These are phyloP conservation scores for Leptopilina boulardi DNA, from an alignment of 1,140 invertebrate species.

Conservation along the genomic window DNA sequence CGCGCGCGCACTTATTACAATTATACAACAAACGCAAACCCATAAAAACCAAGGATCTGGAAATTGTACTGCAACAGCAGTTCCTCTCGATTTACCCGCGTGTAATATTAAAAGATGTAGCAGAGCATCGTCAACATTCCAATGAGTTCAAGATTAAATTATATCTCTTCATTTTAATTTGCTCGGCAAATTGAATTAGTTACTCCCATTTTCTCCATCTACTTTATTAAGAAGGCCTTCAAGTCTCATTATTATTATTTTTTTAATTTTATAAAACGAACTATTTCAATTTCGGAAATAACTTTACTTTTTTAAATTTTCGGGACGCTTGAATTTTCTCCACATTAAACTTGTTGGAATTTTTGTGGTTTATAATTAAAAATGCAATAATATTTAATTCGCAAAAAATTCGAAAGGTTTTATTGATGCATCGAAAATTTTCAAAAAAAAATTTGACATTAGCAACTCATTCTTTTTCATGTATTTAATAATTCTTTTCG, in stretches of 20 bases:
- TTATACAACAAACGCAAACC: not conserved
- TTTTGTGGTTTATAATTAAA: too few relatives aligned
- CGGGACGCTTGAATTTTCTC: too few relatives aligned
- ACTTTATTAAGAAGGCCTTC: not conserved
- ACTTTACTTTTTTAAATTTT: too few relatives aligned
- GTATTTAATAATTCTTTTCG: too few relatives aligned
- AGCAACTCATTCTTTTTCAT: too few relatives aligned
- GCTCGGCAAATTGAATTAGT: not conserved
- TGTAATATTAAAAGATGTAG: not conserved
- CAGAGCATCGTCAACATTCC: constrained; percentile 1
- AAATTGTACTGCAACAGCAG: not conserved
- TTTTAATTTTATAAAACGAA: not conserved
- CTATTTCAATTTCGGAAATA: too few relatives aligned
- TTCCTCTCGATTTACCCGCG: not conserved
- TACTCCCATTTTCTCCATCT: not conserved
- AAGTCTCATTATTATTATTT: too few relatives aligned
- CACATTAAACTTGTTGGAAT: too few relatives aligned
- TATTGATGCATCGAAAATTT: too few relatives aligned
- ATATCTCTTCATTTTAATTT: not conserved
- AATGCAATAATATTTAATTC: too few relatives aligned
- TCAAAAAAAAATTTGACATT: too few relatives aligned
- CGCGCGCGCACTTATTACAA: constrained; percentile 5
- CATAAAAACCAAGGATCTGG: constrained; percentile 6
- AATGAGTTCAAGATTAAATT: constrained; percentile 20
- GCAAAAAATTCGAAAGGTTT: too few relatives aligned